phyloP scores from a whole-genome alignment of 2,113 vertebrate species.

The Neolamprologus cancellatus region DNA sequence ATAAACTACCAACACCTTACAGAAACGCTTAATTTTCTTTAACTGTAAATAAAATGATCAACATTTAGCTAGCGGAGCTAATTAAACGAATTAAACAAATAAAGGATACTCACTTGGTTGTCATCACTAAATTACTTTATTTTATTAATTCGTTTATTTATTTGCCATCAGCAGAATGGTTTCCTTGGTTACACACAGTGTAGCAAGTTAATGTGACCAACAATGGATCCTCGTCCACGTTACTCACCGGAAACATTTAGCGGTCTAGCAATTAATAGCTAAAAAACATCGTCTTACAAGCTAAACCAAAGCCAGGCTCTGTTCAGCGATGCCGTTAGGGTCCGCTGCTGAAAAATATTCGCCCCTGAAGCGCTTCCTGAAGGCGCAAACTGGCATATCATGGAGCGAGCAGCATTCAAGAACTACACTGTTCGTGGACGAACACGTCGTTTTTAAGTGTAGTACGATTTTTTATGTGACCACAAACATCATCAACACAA shows the following conservation, averaged over 20 bases:
- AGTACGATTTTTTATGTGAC: neutral
- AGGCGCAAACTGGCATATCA: neutral
- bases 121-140: neutral
- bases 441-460: neutral
- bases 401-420: conserved; percentile 20
- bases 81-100: neutral
- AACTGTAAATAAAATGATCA: neutral
- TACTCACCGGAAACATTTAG: neutral
- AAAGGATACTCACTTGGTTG: neutral
- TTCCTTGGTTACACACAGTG: conserved; percentile 16
- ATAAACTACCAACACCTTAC: neutral
- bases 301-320: neutral
- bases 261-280: neutral
- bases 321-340: neutral
- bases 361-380: neutral
- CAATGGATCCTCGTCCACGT: neutral
- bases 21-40: neutral
- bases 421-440: neutral
- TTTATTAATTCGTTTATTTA: neutral
- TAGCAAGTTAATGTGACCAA: neutral
- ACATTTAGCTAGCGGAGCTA: neutral
- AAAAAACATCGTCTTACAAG: neutral
- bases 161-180: neutral
- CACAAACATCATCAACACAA: neutral
- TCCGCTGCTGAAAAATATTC: neutral